phyloP scores from a whole-genome alignment of 2,797 vertebrate genomes.

The Scomberomorus guttatus region DNA sequence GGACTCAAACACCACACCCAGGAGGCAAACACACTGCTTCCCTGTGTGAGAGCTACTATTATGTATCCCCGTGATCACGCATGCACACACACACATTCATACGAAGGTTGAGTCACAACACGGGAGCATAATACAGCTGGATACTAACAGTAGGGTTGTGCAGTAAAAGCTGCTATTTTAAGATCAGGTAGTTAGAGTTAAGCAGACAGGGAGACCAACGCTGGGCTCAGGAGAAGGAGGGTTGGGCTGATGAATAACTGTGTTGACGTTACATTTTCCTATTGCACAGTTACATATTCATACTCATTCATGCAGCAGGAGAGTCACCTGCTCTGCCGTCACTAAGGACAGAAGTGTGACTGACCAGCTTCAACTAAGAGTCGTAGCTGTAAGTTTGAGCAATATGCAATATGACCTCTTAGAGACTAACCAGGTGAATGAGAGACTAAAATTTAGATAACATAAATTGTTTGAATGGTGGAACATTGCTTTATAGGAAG shows the following conservation, averaged over 20 bases:
- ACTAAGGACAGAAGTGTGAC: slow-evolving; percentile 5
- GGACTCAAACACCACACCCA: slow-evolving; percentile 60
- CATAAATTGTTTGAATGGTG: not conserved
- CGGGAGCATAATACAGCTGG: not conserved
- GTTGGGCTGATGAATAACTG: slow-evolving; percentile 59
- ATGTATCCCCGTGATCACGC: not conserved
- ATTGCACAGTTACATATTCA: slow-evolving; percentile 48
- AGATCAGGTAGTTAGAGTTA: not conserved
- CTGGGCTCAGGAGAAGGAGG: slow-evolving; percentile 17
- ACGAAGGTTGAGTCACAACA: not conserved
- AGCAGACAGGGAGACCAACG: not conserved
- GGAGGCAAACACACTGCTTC: slow-evolving; percentile 30
- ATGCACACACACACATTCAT: slow-evolving; percentile 2
- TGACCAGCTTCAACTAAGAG: not conserved
- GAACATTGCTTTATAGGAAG: not conserved
- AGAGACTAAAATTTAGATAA: not conserved
- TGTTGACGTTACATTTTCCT: slow-evolving; percentile 58
- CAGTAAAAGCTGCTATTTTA: slow-evolving; percentile 23
- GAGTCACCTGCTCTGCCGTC: slow-evolving; percentile 48
- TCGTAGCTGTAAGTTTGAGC: slow-evolving; percentile 47
- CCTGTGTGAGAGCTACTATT: slow-evolving; percentile 1
- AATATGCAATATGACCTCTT: not conserved
- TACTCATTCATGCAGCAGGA: slow-evolving; percentile 19
- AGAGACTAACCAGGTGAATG: no score
- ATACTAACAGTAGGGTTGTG: not conserved